These are phyloP conservation scores for Macroteleia sp. DNA, from an alignment of 2,888 invertebrate species.

Conservation along the genomic window DNA sequence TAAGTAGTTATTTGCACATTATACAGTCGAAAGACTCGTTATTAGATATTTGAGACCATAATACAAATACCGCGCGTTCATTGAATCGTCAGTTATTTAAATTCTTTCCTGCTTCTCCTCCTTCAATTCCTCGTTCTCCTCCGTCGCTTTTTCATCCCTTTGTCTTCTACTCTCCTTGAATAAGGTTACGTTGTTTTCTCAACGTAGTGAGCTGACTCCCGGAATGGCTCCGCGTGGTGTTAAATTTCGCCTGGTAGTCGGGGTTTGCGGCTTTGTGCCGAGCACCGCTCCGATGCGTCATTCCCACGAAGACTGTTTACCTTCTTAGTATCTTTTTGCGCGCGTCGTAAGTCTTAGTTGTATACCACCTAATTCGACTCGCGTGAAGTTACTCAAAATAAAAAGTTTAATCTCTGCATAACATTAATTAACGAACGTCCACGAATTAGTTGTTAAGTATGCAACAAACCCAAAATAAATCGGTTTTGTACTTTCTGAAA, in stretches of 20 bases:
- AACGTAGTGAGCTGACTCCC: constrained; percentile 18
- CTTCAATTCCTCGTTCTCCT: too few species aligned
- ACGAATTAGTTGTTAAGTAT: too few species aligned
- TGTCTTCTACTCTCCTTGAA: constrained; percentile 31
- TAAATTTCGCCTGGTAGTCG: constrained; percentile 80
- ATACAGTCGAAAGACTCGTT: too few species aligned
- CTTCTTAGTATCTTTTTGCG: constrained; percentile 32
- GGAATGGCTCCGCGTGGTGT: constrained; percentile 71
- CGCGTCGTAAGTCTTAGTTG: constrained; percentile 8
- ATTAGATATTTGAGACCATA: constrained; percentile 18
- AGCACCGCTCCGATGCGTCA: constrained; percentile 55
- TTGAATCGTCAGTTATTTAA: constrained; percentile 27
- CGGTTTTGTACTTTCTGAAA: too few species aligned
- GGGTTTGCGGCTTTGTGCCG: constrained; percentile 80
- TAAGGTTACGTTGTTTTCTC: constrained; percentile 33
- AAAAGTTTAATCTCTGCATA: too few species aligned
- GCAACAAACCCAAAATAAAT: too few species aligned
- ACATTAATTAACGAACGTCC: too few species aligned
- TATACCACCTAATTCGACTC: constrained; percentile 24
- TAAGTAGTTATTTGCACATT: too few species aligned
- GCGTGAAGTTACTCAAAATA: too few species aligned
- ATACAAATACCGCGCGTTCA: constrained; percentile 19
- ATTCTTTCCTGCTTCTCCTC: constrained; percentile 7
- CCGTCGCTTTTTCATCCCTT: constrained; percentile 1
- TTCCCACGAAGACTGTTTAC: constrained; percentile 63